phyloP scores from a whole-genome alignment of 2,113 vertebrate species.

The Dicrurus megarhynchus region DNA sequence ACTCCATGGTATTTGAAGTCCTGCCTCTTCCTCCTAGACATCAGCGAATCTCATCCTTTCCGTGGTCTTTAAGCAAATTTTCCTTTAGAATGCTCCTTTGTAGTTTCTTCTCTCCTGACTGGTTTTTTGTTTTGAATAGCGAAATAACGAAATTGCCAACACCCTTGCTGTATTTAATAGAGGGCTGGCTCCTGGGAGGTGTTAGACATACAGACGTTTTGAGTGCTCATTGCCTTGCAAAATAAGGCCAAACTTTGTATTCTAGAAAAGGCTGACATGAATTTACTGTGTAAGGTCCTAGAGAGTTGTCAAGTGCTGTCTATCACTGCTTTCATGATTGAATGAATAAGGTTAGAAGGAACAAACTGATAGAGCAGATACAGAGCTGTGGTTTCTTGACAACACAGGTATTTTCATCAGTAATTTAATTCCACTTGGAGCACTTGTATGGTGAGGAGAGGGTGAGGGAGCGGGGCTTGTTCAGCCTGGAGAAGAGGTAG shows the following conservation, averaged over 20 bases:
- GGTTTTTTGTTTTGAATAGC: constrained; percentile 10
- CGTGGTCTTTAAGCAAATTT: not conserved
- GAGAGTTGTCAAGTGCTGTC: not conserved
- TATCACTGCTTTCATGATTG: not conserved
- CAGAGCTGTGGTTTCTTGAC: not conserved
- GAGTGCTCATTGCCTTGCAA: not conserved
- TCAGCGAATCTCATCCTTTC: constrained; percentile 4
- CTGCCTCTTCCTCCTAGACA: not conserved
- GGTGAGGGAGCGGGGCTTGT: not conserved
- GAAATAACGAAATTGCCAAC: not conserved
- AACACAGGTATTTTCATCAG: not conserved
- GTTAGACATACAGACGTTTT: not conserved
- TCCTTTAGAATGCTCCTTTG: not conserved
- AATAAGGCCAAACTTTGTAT: not conserved
- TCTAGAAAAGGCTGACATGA: not conserved
- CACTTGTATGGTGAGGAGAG: not conserved
- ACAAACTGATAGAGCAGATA: not conserved
- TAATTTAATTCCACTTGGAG: not conserved
- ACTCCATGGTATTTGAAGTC: not conserved
- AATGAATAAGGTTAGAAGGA: not conserved
- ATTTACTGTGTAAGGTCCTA: not conserved
- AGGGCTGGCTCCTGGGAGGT: not conserved
- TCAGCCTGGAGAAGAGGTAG: not conserved
- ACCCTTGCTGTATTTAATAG: not conserved
- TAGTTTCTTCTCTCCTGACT: constrained; percentile 13